Base-by-base conservation (phyloP, 1,140 invertebrate genomes). In the Oscheius sp. region DNA sequence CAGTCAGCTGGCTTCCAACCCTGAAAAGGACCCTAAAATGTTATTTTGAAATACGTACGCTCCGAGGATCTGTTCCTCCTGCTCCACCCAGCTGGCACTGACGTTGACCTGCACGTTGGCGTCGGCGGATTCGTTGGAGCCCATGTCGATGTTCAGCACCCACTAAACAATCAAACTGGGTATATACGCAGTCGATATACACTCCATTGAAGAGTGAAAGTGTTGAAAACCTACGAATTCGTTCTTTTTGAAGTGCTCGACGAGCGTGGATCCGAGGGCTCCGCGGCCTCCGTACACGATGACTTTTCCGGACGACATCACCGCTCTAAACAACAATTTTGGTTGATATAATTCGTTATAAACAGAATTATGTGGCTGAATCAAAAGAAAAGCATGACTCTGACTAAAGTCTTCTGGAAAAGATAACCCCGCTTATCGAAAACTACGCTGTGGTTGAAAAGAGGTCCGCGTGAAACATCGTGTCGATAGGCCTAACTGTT, bases 111-210 rank as follows among this genome's bases (percentile, higher is more conserved):
- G 85, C 67, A 99, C 90, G 86, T 93, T 97, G 3, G 89, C 88
- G 88, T 97, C 91, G 32, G 96, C 95, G 72, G 90, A 87, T 3
- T 94, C 91, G 88, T 96, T 98, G 78, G 89, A 87, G 69, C 87
- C 89, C 77, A 97, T 87, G 87, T 99, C 96, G 83, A 99, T 91
- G 74, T 90, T 94, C 7, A 91, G 91, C 68, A 97, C 94, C 94
- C 94, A 97, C 91, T 93, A 77, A 77, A 88, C 87, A 79, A 68
- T 66, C 31, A 62, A 1, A 20, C 29, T 68, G 4, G 38, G 18
- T 59, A n/a, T n/a, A n/a, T n/a, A n/a, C n/a, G n/a, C n/a, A n/a
- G n/a, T n/a, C n/a, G n/a, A 32, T 18, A 75, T 20, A 63, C 67
- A 18, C 72, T 29, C 1, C 28, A 49, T 15, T 28, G 58, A 42